Evolutionary conservation across 2,797 vertebrate species (phyloP), one percentile per base, ranked within the genome.

Genomic region (Molothrus aeneus): DNA sequence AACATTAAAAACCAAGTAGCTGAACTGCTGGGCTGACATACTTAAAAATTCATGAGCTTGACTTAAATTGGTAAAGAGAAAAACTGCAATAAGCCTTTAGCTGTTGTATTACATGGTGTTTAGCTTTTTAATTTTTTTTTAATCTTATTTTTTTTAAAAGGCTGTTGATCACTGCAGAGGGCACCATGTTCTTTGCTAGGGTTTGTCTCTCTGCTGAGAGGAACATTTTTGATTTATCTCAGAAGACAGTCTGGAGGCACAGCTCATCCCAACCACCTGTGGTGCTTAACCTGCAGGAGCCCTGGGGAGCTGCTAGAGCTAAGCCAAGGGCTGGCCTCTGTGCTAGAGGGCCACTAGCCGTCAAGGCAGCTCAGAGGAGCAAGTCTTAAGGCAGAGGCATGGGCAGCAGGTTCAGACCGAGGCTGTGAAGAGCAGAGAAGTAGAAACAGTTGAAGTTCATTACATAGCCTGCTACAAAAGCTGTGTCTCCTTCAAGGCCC

Each of bases 101-200:
- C 10, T 31, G 11, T 51, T 77, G 34, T 51, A 45, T 42, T 87
- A 42, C 5, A 1, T 1, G 3, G 5, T 70, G 25, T 43, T 79
- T 20, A 65, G 21, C 38, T 56, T 71, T 64, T 17, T 9, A 3
- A 13, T 7, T 20, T 18, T 45, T 36, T 40, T 70, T 54, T 21
- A 6, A 13, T 42, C 51, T 65, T 28, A 17, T 31, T 54, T 72
- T 53, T 79, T 47, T 0, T 2, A 22, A 54, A 51, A 26, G 25
- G 11, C 34, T 4, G 2, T 50, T 54, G 17, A 38, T 78, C 4
- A 4, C 31, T 74, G 45, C 29, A 21, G 51, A 81, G 32, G 10
- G 5, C 28, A 31, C 47, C 3, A 5, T 71, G 29, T 17, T 4
- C 1, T 29, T 82, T 0, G 0, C 36, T 63, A 31, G 51, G 26